Evolutionary conservation across 1,140 invertebrate species (phyloP).

Genomic region (Drosophila carrolli): DNA sequence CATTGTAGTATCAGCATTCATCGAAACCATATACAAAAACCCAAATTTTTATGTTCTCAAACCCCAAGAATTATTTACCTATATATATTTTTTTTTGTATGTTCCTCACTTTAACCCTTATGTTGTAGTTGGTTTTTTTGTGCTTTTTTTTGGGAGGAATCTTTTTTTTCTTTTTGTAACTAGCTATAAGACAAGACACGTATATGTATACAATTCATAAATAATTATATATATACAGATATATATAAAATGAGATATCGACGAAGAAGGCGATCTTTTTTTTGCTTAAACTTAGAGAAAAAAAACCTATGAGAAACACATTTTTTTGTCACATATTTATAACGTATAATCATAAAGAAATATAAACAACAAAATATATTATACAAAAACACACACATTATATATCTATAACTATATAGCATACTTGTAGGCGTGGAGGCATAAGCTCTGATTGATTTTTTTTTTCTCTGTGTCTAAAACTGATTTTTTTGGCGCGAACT

Average conservation of each 20-base stretch:
- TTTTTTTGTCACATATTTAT: conserved; percentile 69
- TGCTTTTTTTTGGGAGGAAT: conserved; percentile 61
- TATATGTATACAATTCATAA: conserved; percentile 44
- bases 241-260: conserved; percentile 30
- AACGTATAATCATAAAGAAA: conserved; percentile 37
- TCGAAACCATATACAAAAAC: conserved; percentile 47
- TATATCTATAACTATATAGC: conserved; percentile 56
- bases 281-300: conserved; percentile 57
- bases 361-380: conserved; percentile 43
- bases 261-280: conserved; percentile 38
- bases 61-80: conserved; percentile 24
- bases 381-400: conserved; percentile 36
- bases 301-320: conserved; percentile 36
- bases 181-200: conserved; percentile 52
- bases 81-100: conserved; percentile 41
- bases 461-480: conserved; percentile 68
- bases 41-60: conserved; percentile 60
- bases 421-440: conserved; percentile 49
- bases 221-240: conserved; percentile 39
- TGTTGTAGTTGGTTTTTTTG: conserved; percentile 67
- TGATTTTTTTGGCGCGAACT: conserved; percentile 61
- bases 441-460: conserved; percentile 75
- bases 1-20: conserved; percentile 32
- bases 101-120: conserved; percentile 66
- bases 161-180: conserved; percentile 64